Conservation (phyloP, 37 sponge, comb jelly and placozoan genomes). For the Halichondria panicea region DNA sequence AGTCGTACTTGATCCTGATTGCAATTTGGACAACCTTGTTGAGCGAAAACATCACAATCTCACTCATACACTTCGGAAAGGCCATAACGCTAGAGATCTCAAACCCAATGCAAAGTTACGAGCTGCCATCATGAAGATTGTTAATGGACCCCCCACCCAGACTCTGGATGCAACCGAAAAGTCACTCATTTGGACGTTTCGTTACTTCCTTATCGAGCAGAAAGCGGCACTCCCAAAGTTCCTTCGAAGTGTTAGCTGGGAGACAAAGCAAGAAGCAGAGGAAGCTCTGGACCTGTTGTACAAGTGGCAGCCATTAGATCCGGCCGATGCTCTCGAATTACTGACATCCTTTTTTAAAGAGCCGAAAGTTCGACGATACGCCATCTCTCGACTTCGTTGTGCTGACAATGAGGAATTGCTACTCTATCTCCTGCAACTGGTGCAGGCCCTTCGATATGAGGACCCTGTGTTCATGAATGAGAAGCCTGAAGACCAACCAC, state of each 20-base stretch:
- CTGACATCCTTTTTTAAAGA: constrained; percentile 79
- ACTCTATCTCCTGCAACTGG: constrained; percentile 84
- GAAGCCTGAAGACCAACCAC: background rate
- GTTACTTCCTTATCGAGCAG: constrained; percentile 86
- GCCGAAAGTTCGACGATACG: constrained; percentile 81
- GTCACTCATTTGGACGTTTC: constrained; percentile 88
- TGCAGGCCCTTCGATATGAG: constrained; percentile 87
- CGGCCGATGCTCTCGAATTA: constrained; percentile 92
- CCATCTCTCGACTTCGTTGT: constrained; percentile 81
- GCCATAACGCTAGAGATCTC: constrained; percentile 72
- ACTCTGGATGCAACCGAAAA: constrained; percentile 81
- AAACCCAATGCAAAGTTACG: constrained; percentile 65
- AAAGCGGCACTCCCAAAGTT: constrained; percentile 94
- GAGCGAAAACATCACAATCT: constrained; percentile 92
- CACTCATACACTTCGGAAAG: constrained; percentile 78
- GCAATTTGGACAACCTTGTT: constrained; percentile 89
- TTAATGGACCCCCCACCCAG: constrained; percentile 84
- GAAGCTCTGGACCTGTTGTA: constrained; percentile 87
- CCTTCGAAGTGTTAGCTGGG: constrained; percentile 94
- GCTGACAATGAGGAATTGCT: constrained; percentile 92
- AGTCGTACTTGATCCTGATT: constrained; percentile 70
- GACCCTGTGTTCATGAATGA: constrained; percentile 41
- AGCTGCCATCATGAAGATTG: constrained; percentile 60
- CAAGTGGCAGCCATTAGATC: constrained; percentile 91
- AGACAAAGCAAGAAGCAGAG: constrained; percentile 61